Conservation (phyloP, 2,888 invertebrate genomes). For the Minunthozetes semirufus region DNA sequence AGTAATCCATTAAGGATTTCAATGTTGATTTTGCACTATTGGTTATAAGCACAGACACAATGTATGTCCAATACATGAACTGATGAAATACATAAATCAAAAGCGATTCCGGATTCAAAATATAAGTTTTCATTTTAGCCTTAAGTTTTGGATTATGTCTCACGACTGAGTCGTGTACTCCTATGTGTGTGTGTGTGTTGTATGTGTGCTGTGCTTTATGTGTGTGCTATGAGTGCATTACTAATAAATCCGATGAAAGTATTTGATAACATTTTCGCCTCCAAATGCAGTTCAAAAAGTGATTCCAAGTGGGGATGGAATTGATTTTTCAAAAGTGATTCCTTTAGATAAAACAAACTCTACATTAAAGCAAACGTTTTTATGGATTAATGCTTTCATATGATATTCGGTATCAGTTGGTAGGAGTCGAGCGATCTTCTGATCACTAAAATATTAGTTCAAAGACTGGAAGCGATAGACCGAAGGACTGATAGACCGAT, state of each 20-base stretch:
- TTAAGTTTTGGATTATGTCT: conserved; percentile 1
- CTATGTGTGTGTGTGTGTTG: neutral
- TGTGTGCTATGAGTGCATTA: conserved; percentile 14
- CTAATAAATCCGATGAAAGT: conserved; percentile 13
- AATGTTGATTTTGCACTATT: conserved; percentile 24
- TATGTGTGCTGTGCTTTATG: neutral
- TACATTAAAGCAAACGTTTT: conserved; percentile 24
- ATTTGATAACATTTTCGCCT: neutral
- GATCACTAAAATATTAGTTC: conserved; percentile 13
- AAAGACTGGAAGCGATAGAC: conserved; percentile 13
- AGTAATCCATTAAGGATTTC: neutral
- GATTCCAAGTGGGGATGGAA: neutral
- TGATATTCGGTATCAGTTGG: neutral
- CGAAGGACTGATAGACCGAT: too few species aligned
- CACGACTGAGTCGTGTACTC: neutral
- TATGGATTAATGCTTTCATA: conserved; percentile 22
- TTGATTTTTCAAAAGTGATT: neutral
- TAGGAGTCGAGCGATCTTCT: neutral
- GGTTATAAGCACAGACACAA: neutral
- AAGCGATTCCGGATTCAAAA: neutral
- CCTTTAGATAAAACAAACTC: neutral
- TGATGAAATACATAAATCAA: neutral
- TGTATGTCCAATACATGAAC: neutral
- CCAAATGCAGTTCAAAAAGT: neutral
- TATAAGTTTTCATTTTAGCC: conserved; percentile 23